Evolutionary conservation across 2,888 invertebrate genomes (phyloP), one percentile per base, ranked within the genome.

Genomic region (Octodonta nipae): DNA sequence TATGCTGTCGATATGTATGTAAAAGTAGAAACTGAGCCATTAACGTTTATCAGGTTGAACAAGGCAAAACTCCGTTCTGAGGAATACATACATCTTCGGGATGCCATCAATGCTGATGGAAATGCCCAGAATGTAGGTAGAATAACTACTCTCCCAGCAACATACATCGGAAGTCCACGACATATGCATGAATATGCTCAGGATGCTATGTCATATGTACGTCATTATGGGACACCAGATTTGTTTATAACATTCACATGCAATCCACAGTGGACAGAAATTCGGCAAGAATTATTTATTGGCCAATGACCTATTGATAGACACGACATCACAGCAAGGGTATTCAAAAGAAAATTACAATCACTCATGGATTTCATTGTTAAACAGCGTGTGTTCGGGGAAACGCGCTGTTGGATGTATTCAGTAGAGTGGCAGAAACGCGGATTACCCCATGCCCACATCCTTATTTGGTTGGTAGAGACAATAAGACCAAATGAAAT

Each of bases 1-100:
- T 60, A 41, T 38, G 34, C 44, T n/a, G 58, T 60, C 20, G 54
- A 60, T 39, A 55, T 55, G 55, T 60, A 56, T 38, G 55, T 41
- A 1, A 59, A 59, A 49, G 50, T 59, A 10, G 56, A 59, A 38
- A 50, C 45, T 5, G 57, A 58, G 46, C 48, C 55, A 25, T 35
- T 59, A 15, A 28, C 28, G 29, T 60, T 37, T 40, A 42, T 60
- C 13, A 34, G 50, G 26, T 45, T 40, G 10, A 56, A 57, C 35
- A 49, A 57, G 41, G 11, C 20, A 8, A 45, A 56, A 36, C 36
- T 56, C 13, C 46, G 55, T 27, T 27, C 47, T 13, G 46, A 58
- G 40, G 41, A 57, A 8, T 59, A 51, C 39, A 54, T 55, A 33
- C 52, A 63, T 44, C 32, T 61, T 31, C 43, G 55, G 11, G 53